Evolutionary conservation across 2,888 invertebrate genomes (phyloP).

Genomic region (Orchestes rusci): DNA sequence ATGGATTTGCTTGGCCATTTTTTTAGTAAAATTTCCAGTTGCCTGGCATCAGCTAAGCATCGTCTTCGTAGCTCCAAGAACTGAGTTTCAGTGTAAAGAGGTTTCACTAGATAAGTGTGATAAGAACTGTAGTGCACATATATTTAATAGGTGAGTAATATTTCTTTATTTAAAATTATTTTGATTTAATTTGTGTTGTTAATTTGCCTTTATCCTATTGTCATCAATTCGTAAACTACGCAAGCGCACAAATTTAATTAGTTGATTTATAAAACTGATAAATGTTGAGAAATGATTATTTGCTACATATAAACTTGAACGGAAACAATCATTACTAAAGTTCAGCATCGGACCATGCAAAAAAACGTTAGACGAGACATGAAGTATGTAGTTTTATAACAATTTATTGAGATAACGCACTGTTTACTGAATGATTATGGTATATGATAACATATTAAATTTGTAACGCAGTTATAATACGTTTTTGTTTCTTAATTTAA

Average conservation of each 20-base stretch:
- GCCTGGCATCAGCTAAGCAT: slow-evolving; percentile 77
- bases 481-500: too few species aligned
- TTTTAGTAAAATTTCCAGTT: slow-evolving; percentile 55
- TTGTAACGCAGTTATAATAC: too few species aligned
- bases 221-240: too few species aligned
- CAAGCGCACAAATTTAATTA: not conserved
- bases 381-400: too few species aligned
- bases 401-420: too few species aligned
- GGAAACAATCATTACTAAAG: too few species aligned
- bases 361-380: too few species aligned
- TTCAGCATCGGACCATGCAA: too few species aligned
- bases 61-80: slow-evolving; percentile 67
- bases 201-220: too few species aligned
- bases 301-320: too few species aligned
- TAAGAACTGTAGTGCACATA: slow-evolving; percentile 45
- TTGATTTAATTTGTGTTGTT: not conserved
- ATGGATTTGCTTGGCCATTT: slow-evolving; percentile 60
- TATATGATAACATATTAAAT: too few species aligned
- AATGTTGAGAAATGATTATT: not conserved
- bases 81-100: slow-evolving; percentile 45
- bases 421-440: too few species aligned
- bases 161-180: not conserved
- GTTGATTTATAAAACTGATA: not conserved
- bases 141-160: slow-evolving; percentile 41
- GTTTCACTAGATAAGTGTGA: slow-evolving; percentile 49